These are phyloP conservation scores for Balaeniceps rex DNA, from an alignment of 2,113 vertebrate genomes.

Conservation along the genomic window DNA sequence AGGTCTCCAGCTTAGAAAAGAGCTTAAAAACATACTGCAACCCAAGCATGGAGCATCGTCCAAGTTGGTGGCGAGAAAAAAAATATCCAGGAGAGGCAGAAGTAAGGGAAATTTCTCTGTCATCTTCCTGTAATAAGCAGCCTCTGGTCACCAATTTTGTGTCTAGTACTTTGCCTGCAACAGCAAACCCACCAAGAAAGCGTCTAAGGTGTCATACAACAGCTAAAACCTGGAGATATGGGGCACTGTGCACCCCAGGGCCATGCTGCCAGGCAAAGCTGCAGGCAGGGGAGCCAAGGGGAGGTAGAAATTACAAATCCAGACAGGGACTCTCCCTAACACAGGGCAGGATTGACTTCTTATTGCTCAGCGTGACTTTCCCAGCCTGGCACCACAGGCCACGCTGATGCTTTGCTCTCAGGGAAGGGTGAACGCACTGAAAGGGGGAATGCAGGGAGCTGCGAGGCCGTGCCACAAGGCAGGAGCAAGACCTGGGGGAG, in stretches of 20 bases:
- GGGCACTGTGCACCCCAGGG: not conserved
- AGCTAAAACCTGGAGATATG: not conserved
- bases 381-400: not conserved
- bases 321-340: no score
- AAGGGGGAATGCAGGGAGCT: not conserved
- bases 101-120: not conserved
- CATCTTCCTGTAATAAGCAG: not conserved
- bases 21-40: not conserved
- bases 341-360: not conserved
- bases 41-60: not conserved
- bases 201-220: not conserved
- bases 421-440: fast-evolving
- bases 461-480: fast-evolving
- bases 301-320: not conserved
- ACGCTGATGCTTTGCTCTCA: fast-evolving
- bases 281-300: not conserved
- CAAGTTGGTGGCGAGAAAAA: not conserved
- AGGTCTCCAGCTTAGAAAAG: not conserved
- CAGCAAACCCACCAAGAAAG: not conserved
- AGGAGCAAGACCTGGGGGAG: not conserved
- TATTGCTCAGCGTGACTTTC: not conserved
- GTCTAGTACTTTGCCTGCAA: not conserved
- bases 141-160: not conserved
- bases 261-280: fast-evolving
- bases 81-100: not conserved